Evolutionary conservation across 2,888 invertebrate genomes (phyloP).

Genomic region (Arrhopalites spinosus): DNA sequence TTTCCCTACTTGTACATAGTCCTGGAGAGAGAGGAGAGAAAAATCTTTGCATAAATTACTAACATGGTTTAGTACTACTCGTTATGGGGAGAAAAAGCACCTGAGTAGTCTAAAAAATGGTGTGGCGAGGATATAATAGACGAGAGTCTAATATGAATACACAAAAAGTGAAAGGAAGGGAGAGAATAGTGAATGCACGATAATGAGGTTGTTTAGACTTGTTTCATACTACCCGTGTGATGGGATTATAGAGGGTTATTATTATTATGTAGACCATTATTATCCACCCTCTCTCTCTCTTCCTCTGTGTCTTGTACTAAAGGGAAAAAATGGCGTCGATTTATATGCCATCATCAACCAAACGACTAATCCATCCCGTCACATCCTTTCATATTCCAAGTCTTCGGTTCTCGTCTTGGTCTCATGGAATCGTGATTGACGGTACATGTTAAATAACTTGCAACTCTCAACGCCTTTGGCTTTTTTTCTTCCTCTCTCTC

Average conservation of each 20-base stretch:
- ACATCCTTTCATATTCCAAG: slow-evolving; percentile 10
- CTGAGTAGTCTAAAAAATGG: too few species aligned
- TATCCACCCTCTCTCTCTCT: background rate
- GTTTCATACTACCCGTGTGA: too few species aligned
- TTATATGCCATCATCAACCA: slow-evolving; percentile 19
- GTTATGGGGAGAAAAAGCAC: too few species aligned
- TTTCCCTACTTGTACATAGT: too few species aligned
- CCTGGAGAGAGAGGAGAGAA: background rate
- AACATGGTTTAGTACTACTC: too few species aligned
- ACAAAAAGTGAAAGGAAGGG: background rate
- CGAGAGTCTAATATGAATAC: too few species aligned
- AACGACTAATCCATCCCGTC: slow-evolving; percentile 32
- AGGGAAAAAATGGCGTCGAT: slow-evolving; percentile 20
- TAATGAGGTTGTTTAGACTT: slow-evolving; percentile 39
- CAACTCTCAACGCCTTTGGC: background rate
- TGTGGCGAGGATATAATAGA: too few species aligned
- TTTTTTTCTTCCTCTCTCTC: background rate
- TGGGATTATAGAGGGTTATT: too few species aligned
- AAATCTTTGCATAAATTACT: background rate
- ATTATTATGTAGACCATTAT: background rate
- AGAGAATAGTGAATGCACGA: slow-evolving; percentile 24
- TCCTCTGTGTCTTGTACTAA: too few species aligned
- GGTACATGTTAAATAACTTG: slow-evolving; percentile 5
- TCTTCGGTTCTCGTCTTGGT: too few species aligned
- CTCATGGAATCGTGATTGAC: slow-evolving; percentile 26